A percentile compares a stretch with the other conserved stretches of the same genome.
These are phyloP conservation scores for Gobio occitaniae DNA, from an alignment of 2,797 vertebrate species.

Conservation along the genomic window DNA sequence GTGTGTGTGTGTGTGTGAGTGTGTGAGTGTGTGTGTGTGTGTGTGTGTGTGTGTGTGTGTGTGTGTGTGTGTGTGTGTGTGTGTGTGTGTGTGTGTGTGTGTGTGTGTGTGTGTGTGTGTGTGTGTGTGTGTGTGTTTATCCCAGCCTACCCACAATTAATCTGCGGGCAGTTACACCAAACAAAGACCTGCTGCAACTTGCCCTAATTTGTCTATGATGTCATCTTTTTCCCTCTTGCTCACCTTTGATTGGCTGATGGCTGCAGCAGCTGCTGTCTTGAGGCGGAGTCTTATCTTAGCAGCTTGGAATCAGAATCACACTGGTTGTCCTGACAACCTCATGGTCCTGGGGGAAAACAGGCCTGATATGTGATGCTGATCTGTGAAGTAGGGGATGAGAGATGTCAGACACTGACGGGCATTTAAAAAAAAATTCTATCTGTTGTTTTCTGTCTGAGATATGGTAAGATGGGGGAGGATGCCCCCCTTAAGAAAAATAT, in stretches of 20 bases:
- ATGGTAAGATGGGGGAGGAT: neutral
- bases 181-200: constrained; percentile 73
- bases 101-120: too few relatives aligned
- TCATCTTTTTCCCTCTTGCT: constrained; percentile 83
- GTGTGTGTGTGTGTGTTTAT: neutral
- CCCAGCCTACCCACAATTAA: constrained; percentile 8
- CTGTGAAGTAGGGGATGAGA: neutral
- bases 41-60: too few relatives aligned
- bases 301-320: constrained; percentile 77
- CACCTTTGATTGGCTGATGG: constrained; percentile 81
- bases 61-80: too few relatives aligned
- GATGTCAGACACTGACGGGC: neutral
- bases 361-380: constrained; percentile 58
- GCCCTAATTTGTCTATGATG: constrained; percentile 90
- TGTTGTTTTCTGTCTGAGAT: neutral
- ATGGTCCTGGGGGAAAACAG: constrained; percentile 28
- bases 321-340: constrained; percentile 93
- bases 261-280: constrained; percentile 88
- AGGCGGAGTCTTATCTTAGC: constrained; percentile 71
- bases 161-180: constrained; percentile 70
- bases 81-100: too few relatives aligned
- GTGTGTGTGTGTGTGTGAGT: too few relatives aligned
- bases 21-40: too few relatives aligned
- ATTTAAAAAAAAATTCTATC: neutral
- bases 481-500: neutral